phyloP scores from a whole-genome alignment of 2,888 invertebrate genomes.

The Heliconius hortense region DNA sequence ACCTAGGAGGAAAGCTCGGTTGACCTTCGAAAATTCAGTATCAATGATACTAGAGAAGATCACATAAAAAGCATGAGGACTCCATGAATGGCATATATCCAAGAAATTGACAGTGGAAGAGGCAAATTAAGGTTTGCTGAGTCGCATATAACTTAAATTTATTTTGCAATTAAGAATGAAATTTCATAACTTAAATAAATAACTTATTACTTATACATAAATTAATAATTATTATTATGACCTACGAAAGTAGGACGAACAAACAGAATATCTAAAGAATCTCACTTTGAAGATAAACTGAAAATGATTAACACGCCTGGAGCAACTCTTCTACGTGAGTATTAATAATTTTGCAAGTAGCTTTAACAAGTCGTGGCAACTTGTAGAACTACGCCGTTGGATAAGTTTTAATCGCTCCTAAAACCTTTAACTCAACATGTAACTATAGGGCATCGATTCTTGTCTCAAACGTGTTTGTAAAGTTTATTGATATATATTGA shows the following conservation, averaged over 20 bases:
- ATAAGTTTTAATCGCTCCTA: slow-evolving; percentile 30
- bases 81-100: too few species aligned
- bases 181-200: background rate
- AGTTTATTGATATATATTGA: background rate
- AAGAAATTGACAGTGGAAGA: too few species aligned
- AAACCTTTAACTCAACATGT: slow-evolving; percentile 24
- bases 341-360: slow-evolving; percentile 29
- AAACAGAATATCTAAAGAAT: slow-evolving; percentile 2
- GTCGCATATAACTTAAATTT: too few species aligned
- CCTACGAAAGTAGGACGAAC: background rate
- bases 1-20: too few species aligned
- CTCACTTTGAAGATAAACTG: slow-evolving; percentile 2
- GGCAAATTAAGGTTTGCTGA: too few species aligned
- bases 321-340: slow-evolving; percentile 22
- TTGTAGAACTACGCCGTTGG: background rate
- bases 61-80: too few species aligned
- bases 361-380: slow-evolving; percentile 22
- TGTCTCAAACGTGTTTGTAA: background rate
- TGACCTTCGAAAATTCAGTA: too few species aligned
- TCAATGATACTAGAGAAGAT: too few species aligned
- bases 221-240: too few species aligned
- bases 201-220: background rate
- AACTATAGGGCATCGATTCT: slow-evolving; percentile 12
- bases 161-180: background rate
- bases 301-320: slow-evolving; percentile 16